Percentiles rank a stretch among this genome's conserved stretches.
phyloP scores from a whole-genome alignment of 2,113 vertebrate genomes.

The Gracilinanus agilis region DNA sequence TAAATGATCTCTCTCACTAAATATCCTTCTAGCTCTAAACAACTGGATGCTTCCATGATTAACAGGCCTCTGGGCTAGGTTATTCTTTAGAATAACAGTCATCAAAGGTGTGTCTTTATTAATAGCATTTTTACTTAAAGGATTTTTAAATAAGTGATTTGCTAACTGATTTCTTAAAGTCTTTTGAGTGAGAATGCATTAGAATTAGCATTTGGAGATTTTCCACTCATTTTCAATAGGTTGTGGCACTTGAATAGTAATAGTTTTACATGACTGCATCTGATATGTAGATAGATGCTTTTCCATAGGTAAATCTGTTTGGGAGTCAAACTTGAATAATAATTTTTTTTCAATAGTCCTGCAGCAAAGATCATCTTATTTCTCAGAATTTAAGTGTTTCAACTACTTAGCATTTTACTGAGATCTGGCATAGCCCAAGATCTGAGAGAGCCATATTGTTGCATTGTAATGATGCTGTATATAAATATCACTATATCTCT shows the following conservation, averaged over 20 bases:
- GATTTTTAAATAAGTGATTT: not conserved
- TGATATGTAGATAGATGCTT: not conserved
- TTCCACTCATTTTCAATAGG: not conserved
- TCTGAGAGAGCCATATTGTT: slow-evolving; percentile 14
- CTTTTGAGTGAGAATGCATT: not conserved
- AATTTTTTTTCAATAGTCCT: not conserved
- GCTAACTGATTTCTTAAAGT: not conserved
- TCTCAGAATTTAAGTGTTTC: slow-evolving; percentile 21
- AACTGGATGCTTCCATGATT: not conserved
- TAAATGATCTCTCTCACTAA: slow-evolving; percentile 3
- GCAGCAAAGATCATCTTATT: not conserved
- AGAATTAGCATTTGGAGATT: not conserved
- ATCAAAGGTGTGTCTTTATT: not conserved
- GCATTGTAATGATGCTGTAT: not conserved
- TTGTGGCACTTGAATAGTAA: not conserved
- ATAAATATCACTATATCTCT: not conserved
- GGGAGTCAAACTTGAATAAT: not conserved
- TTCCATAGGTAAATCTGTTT: not conserved
- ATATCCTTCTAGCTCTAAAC: not conserved
- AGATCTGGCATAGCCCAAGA: not conserved
- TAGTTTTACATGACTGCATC: not conserved
- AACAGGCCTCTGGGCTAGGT: not conserved
- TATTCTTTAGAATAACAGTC: not conserved
- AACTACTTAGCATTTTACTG: not conserved
- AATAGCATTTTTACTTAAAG: not conserved